Evolutionary conservation across 2,113 vertebrate genomes (phyloP).

Genomic region (Rostratula benghalensis): DNA sequence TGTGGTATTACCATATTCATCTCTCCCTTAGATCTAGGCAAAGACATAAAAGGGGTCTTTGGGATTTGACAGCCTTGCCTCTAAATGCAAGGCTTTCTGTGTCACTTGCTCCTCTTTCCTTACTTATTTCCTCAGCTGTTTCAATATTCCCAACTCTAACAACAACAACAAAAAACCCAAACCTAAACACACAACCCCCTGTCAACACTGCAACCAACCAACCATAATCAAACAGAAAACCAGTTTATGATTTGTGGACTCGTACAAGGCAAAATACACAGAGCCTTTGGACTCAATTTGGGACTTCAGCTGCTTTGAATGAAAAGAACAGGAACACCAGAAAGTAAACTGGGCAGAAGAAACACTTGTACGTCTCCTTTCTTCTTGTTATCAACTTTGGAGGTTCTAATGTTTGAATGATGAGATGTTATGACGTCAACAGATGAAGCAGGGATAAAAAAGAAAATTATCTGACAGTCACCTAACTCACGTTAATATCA

Average conservation of each 20-base stretch:
- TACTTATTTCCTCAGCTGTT: neutral
- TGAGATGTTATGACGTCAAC: neutral
- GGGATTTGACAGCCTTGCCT: neutral
- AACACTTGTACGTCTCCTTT: neutral
- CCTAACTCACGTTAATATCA: neutral
- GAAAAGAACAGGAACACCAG: neutral
- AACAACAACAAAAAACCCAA: neutral
- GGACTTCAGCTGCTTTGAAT: neutral
- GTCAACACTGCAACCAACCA: neutral
- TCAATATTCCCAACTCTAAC: neutral
- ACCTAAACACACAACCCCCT: neutral
- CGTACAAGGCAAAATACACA: neutral
- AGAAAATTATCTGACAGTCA: neutral
- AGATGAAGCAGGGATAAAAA: neutral
- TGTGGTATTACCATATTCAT: neutral
- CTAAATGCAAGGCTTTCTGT: neutral
- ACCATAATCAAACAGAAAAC: neutral
- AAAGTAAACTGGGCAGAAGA: neutral
- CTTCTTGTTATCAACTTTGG: neutral
- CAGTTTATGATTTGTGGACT: neutral
- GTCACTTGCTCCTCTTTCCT: neutral
- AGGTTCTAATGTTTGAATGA: neutral
- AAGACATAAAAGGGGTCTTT: neutral
- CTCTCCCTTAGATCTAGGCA: neutral
- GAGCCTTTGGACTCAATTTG: neutral